Percentiles rank a stretch among this genome's conserved stretches.
These are phyloP conservation scores for Odontothrips loti DNA, from an alignment of 2,888 invertebrate species.

Conservation along the genomic window DNA sequence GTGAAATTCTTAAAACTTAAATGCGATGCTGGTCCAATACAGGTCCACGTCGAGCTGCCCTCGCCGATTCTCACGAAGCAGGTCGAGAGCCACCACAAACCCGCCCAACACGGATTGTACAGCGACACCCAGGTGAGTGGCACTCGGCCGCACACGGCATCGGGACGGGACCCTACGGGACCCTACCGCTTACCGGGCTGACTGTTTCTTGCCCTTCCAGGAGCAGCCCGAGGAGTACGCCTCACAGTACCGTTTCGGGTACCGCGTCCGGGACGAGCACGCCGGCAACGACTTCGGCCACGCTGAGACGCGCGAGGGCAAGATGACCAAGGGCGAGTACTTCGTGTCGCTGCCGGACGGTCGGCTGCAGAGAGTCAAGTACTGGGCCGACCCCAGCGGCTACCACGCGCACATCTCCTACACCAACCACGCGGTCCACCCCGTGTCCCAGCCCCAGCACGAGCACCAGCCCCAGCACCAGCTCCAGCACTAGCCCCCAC, in stretches of 20 bases:
- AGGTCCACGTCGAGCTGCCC: conserved; percentile 1
- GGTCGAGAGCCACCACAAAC: not conserved
- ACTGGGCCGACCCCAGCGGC: conserved; percentile 70
- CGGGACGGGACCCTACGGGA: too few species aligned
- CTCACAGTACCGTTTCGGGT: conserved; percentile 54
- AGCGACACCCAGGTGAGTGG: not conserved
- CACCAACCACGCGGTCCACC: conserved; percentile 31
- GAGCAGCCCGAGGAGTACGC: not conserved
- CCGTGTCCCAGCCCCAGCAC: not conserved
- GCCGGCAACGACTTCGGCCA: conserved; percentile 74
- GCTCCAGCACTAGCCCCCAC: not conserved
- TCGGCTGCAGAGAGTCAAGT: conserved; percentile 65
- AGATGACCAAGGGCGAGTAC: conserved; percentile 66
- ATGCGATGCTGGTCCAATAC: too few species aligned
- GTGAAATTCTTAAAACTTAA: too few species aligned
- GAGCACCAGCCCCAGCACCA: not conserved
- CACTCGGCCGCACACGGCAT: too few species aligned
- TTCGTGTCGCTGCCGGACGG: conserved; percentile 76
- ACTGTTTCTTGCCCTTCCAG: not conserved
- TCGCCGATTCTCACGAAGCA: not conserved
- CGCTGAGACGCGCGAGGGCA: conserved; percentile 63
- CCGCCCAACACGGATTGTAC: not conserved
- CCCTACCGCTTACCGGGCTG: too few species aligned
- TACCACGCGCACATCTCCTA: conserved; percentile 70
- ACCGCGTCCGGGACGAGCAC: conserved; percentile 65